These are phyloP conservation scores for Trachops cirrhosus DNA, from an alignment of 2,797 vertebrate genomes.

Conservation along the genomic window DNA sequence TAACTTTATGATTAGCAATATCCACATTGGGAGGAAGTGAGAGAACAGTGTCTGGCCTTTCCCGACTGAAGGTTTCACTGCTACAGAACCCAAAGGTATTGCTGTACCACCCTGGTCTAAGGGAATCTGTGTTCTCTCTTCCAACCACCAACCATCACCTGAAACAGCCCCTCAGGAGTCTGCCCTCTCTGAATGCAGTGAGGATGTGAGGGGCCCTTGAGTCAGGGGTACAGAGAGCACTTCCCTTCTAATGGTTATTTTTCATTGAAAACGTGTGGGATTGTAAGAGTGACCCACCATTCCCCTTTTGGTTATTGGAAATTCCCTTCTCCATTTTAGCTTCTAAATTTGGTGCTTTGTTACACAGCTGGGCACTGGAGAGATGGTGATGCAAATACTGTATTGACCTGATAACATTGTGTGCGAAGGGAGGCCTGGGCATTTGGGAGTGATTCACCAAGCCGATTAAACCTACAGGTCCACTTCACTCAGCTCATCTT, in stretches of 20 bases:
- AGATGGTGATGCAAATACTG: constrained; percentile 66
- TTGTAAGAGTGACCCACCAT: background rate
- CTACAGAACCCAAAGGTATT: background rate
- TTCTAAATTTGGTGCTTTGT: constrained; percentile 62
- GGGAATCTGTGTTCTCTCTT: background rate
- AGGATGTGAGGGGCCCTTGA: background rate
- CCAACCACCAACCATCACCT: background rate
- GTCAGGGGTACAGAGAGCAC: background rate
- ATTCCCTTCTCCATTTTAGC: constrained; percentile 43
- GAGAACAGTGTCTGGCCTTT: background rate
- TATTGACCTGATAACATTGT: constrained; percentile 71
- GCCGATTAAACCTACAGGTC: constrained; percentile 57
- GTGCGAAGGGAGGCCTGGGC: constrained; percentile 57
- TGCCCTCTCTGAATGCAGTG: background rate
- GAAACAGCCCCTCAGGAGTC: background rate
- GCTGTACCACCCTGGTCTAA: background rate
- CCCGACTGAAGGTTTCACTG: background rate
- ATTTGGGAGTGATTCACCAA: constrained; percentile 59
- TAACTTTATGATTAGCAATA: background rate
- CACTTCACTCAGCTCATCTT: constrained; percentile 59
- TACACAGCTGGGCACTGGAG: constrained; percentile 56
- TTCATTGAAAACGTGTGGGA: background rate
- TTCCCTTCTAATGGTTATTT: background rate
- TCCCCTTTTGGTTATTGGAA: constrained; percentile 31
- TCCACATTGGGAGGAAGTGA: background rate